These are phyloP conservation scores for Urocitellus parryii DNA, from an alignment of 2,113 vertebrate genomes.

Conservation along the genomic window DNA sequence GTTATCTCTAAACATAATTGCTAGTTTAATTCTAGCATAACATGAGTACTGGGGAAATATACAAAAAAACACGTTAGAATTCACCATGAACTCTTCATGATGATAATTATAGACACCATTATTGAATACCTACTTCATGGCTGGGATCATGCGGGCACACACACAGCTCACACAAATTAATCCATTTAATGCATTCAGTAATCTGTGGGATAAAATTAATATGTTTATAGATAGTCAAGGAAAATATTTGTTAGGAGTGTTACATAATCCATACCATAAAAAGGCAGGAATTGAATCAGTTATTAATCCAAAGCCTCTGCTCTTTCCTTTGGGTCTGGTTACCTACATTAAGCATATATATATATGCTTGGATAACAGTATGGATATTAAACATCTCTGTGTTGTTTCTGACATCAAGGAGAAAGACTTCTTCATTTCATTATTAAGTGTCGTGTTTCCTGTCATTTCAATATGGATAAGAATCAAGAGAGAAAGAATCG, in stretches of 20 bases:
- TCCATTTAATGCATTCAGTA: neutral
- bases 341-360: neutral
- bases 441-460: neutral
- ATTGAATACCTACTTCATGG: neutral
- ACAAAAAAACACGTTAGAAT: neutral
- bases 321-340: neutral
- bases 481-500: neutral
- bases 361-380: too few relatives aligned
- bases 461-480: neutral
- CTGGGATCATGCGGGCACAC: neutral
- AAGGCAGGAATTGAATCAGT: neutral
- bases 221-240: neutral
- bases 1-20: neutral
- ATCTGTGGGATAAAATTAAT: neutral
- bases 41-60: neutral
- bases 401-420: neutral
- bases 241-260: neutral
- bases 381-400: neutral
- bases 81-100: neutral
- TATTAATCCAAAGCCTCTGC: neutral
- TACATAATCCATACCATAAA: neutral
- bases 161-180: too few relatives aligned
- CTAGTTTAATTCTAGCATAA: neutral
- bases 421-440: neutral
- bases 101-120: neutral